phyloP scores from a whole-genome alignment of 2,797 vertebrate genomes.

The Pangasius sanitwongsei region DNA sequence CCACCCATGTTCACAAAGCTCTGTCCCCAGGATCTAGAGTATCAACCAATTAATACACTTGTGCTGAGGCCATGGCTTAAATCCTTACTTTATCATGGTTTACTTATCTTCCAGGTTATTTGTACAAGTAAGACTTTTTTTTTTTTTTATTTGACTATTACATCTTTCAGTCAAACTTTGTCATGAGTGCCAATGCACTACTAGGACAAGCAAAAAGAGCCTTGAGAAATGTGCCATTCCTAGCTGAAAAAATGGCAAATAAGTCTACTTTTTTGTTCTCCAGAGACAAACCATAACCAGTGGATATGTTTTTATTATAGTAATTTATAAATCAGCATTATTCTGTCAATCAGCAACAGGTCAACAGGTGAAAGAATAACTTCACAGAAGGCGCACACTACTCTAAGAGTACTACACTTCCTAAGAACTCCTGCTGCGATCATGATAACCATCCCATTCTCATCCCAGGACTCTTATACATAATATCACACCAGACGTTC shows the following conservation, averaged over 20 bases:
- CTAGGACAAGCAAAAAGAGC: background rate
- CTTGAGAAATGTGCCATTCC: background rate
- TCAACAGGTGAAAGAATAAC: too few relatives aligned
- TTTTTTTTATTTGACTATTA: background rate
- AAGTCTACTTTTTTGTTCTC: background rate
- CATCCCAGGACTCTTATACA: background rate
- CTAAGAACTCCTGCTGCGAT: background rate
- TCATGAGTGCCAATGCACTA: too few relatives aligned
- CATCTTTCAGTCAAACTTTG: background rate
- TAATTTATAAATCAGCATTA: background rate
- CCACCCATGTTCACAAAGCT: background rate
- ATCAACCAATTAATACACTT: background rate
- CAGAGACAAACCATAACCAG: background rate
- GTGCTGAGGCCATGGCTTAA: background rate
- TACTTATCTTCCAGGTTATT: background rate
- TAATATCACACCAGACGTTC: background rate
- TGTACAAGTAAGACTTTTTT: background rate
- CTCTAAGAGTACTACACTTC: too few relatives aligned
- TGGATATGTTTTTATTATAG: background rate
- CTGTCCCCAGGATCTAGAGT: background rate
- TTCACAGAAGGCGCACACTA: too few relatives aligned
- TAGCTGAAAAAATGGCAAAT: background rate
- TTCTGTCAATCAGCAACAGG: background rate
- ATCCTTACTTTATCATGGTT: background rate
- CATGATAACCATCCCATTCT: background rate